Percentiles rank a stretch among this genome's conserved stretches.
phyloP scores from a whole-genome alignment of 2,888 invertebrate species.

The Stenodera caucasica region DNA sequence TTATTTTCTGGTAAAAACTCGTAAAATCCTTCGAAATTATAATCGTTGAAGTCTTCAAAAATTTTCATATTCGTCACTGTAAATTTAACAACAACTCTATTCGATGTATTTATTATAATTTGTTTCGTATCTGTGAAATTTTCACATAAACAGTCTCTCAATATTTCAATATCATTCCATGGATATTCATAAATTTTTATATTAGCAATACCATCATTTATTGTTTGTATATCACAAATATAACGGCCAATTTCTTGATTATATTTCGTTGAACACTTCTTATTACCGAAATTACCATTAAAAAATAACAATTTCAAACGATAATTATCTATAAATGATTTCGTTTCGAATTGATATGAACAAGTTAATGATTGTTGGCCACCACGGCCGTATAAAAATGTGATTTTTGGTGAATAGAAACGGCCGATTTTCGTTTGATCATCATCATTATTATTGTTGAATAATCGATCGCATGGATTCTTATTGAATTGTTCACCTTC shows the following conservation, averaged over 20 bases:
- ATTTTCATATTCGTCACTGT: slow-evolving; percentile 73
- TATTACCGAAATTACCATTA: slow-evolving; percentile 72
- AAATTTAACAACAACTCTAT: slow-evolving; percentile 75
- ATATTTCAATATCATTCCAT: slow-evolving; percentile 71
- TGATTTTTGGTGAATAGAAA: slow-evolving; percentile 69
- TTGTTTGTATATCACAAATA: slow-evolving; percentile 57
- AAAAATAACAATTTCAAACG: slow-evolving; percentile 68
- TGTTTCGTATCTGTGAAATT: slow-evolving; percentile 64
- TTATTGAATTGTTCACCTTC: slow-evolving; percentile 64
- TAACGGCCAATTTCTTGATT: slow-evolving; percentile 74
- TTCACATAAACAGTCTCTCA: slow-evolving; percentile 79
- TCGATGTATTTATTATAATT: slow-evolving; percentile 66
- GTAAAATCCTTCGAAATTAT: slow-evolving; percentile 75
- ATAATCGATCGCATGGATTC: slow-evolving; percentile 63
- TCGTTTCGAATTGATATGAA: slow-evolving; percentile 74
- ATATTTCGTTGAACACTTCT: slow-evolving; percentile 68
- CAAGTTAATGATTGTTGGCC: slow-evolving; percentile 77
- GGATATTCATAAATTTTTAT: slow-evolving; percentile 69
- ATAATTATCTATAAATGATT: slow-evolving; percentile 52
- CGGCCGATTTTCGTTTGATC: slow-evolving; percentile 67
- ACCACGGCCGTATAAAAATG: slow-evolving; percentile 82
- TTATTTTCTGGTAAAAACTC: slow-evolving; percentile 65
- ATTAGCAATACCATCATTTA: slow-evolving; percentile 58
- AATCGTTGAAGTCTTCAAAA: slow-evolving; percentile 80
- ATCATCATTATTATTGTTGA: no score